Conservation (phyloP, 37 sponge, comb jelly and placozoan species). For the Hexactinellida sp. region DNA sequence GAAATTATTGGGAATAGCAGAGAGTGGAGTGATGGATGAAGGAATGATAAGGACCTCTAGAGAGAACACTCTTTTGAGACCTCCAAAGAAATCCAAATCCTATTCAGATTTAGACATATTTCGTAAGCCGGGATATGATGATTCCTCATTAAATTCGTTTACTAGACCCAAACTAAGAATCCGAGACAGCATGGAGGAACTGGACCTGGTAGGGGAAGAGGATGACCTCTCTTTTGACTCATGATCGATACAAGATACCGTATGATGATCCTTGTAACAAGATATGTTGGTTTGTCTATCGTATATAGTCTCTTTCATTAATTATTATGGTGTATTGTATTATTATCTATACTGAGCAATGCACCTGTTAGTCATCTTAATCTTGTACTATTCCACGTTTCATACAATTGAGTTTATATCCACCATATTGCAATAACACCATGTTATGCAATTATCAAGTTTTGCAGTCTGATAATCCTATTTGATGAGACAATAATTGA, state of each 20-base stretch:
- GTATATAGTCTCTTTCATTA: background rate
- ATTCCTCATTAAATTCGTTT: background rate
- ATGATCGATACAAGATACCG: background rate
- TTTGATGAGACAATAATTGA: no score
- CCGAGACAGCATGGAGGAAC: slow-evolving; percentile 10
- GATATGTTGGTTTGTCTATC: background rate
- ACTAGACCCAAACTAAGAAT: background rate
- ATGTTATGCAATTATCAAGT: no score
- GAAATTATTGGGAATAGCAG: background rate
- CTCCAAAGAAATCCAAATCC: background rate
- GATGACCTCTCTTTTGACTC: background rate
- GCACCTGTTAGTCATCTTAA: background rate
- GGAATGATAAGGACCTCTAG: background rate
- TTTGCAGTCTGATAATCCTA: no score
- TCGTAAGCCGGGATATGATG: background rate
- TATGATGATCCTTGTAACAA: background rate
- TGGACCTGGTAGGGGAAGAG: background rate
- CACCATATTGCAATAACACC: no score
- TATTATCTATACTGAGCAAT: background rate
- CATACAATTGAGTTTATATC: no score
- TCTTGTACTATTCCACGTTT: background rate
- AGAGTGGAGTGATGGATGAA: background rate
- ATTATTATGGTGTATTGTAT: background rate
- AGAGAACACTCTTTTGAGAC: background rate
- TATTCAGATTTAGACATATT: background rate